phyloP scores from a whole-genome alignment of 2,797 vertebrate genomes.

The Pseudomugil gertrudae region DNA sequence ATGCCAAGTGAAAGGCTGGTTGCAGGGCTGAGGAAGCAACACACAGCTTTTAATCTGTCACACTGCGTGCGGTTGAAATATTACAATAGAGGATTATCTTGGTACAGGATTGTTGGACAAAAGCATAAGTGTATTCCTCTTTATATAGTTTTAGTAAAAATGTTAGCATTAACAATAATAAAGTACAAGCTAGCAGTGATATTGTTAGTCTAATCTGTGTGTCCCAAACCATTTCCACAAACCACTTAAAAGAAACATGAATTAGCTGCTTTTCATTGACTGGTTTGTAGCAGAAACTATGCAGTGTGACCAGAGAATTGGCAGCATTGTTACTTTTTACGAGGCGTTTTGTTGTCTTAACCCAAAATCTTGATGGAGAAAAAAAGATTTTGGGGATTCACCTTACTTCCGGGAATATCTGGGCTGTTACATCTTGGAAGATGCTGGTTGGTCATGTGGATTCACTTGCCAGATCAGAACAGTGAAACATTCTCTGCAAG shows the following conservation, averaged over 20 bases:
- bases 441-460: neutral
- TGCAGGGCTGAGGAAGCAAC: slow-evolving; percentile 21
- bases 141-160: neutral
- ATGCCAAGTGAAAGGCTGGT: slow-evolving; percentile 38
- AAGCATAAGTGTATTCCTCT: neutral
- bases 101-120: neutral
- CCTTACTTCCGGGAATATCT: neutral
- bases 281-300: neutral
- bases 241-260: too few relatives aligned
- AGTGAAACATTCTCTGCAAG: neutral
- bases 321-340: neutral
- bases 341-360: neutral
- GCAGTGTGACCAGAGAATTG: too few relatives aligned
- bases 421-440: neutral
- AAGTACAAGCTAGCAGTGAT: neutral
- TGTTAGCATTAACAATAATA: neutral
- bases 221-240: neutral
- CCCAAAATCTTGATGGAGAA: neutral
- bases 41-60: neutral
- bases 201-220: neutral
- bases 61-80: neutral
- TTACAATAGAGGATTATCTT: neutral
- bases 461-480: neutral
- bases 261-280: neutral
- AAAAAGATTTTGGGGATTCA: neutral